phyloP scores from a whole-genome alignment of 2,113 vertebrate genomes.

The Prinia subflava region DNA sequence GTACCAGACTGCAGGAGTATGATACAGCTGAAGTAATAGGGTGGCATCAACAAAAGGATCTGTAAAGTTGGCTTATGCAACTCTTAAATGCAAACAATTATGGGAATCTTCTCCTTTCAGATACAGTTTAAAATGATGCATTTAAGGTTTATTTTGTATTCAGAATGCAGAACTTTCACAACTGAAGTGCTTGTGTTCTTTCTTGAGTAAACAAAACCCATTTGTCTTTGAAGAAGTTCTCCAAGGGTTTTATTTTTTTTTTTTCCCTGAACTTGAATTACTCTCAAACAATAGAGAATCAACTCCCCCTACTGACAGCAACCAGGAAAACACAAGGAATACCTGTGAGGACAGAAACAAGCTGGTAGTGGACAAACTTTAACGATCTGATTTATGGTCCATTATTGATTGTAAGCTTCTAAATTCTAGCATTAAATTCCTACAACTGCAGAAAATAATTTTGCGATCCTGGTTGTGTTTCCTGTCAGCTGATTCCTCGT shows the following conservation, averaged over 20 bases:
- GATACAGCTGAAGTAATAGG: neutral
- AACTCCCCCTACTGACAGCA: constrained; percentile 92
- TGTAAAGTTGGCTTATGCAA: neutral
- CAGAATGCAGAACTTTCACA: neutral
- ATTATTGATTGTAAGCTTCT: constrained; percentile 77
- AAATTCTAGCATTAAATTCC: constrained; percentile 78
- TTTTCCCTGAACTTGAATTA: neutral
- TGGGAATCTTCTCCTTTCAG: neutral
- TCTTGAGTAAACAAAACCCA: neutral
- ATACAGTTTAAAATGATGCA: neutral
- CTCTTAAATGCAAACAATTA: neutral
- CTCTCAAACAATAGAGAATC: constrained; percentile 85
- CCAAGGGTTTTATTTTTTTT: neutral
- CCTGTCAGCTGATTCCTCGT: constrained; percentile 71
- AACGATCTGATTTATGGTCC: constrained; percentile 74
- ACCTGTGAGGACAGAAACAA: constrained; percentile 57
- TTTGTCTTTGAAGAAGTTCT: constrained; percentile 4
- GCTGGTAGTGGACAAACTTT: constrained; percentile 66
- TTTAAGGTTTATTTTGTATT: neutral
- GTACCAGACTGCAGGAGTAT: neutral
- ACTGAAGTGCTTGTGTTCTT: neutral
- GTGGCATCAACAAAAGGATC: neutral
- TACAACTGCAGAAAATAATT: constrained; percentile 73
- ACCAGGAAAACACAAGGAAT: constrained; percentile 72
- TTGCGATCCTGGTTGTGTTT: constrained; percentile 67